Conservation (phyloP, 2,113 vertebrate genomes). For the Steatornis caripensis region DNA sequence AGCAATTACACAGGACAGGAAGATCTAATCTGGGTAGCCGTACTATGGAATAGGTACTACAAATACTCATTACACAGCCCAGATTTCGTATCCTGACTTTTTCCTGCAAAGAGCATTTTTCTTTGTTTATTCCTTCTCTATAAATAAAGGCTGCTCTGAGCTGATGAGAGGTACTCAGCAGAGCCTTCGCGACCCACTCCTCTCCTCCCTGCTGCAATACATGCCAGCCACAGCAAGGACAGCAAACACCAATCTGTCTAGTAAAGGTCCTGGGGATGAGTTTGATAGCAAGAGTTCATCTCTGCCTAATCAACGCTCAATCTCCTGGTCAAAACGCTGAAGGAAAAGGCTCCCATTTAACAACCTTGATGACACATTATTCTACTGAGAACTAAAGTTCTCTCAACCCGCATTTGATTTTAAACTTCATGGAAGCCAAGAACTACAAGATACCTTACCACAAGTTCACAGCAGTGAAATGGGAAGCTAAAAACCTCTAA, state of each 20-base stretch:
- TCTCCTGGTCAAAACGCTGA: background rate
- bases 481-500: background rate
- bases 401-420: background rate
- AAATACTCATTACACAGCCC: background rate
- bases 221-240: background rate
- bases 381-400: background rate
- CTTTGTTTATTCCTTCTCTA: background rate
- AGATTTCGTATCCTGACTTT: background rate
- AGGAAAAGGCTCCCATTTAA: background rate
- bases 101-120: background rate
- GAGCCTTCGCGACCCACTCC: background rate
- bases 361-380: background rate
- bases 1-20: background rate
- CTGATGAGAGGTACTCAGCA: background rate
- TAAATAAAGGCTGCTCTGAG: background rate
- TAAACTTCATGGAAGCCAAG: background rate
- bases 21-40: background rate
- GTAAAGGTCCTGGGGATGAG: background rate
- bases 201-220: background rate
- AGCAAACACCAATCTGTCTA: background rate
- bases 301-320: background rate
- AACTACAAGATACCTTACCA: background rate
- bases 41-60: background rate
- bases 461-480: background rate
- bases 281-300: background rate